A percentile compares a stretch with the other conserved stretches of the same genome.
Conservation (phyloP, 1,140 invertebrate genomes). For the Nylanderia fulva region DNA sequence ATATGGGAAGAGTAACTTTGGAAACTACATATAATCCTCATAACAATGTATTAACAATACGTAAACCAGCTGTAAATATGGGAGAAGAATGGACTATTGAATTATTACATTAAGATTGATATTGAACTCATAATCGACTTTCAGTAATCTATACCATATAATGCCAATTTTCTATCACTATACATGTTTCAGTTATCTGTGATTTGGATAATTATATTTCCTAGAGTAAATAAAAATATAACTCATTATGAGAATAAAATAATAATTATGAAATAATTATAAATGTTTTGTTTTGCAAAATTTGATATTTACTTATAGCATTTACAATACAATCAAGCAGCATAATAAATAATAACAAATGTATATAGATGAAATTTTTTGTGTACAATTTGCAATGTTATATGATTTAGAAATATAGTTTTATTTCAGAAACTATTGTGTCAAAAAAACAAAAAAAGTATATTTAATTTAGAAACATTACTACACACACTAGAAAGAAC, state of each 20-base stretch:
- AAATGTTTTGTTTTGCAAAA: constrained; percentile 29
- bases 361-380: background rate
- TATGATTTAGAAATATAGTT: constrained; percentile 16
- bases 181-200: constrained; percentile 67
- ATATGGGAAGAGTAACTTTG: constrained; percentile 85
- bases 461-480: constrained; percentile 15
- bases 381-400: constrained; percentile 27
- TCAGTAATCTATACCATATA: constrained; percentile 64
- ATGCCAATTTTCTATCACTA: constrained; percentile 69
- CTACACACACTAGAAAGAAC: too few relatives aligned
- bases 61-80: constrained; percentile 95
- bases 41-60: constrained; percentile 89
- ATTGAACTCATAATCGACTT: constrained; percentile 57
- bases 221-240: constrained; percentile 56
- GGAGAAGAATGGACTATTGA: constrained; percentile 92
- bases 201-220: constrained; percentile 66
- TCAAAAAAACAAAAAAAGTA: background rate
- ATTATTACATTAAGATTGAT: constrained; percentile 86
- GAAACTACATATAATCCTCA: constrained; percentile 87
- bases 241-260: constrained; percentile 51
- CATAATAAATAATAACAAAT: constrained; percentile 33
- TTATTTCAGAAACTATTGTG: constrained; percentile 1
- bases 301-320: constrained; percentile 23
- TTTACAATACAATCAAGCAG: constrained; percentile 24
- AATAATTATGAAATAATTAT: constrained; percentile 7